Evolutionary conservation across 2,113 vertebrate genomes (phyloP), one percentile per base, ranked within the genome.

Genomic region (Oryzias woworae): DNA sequence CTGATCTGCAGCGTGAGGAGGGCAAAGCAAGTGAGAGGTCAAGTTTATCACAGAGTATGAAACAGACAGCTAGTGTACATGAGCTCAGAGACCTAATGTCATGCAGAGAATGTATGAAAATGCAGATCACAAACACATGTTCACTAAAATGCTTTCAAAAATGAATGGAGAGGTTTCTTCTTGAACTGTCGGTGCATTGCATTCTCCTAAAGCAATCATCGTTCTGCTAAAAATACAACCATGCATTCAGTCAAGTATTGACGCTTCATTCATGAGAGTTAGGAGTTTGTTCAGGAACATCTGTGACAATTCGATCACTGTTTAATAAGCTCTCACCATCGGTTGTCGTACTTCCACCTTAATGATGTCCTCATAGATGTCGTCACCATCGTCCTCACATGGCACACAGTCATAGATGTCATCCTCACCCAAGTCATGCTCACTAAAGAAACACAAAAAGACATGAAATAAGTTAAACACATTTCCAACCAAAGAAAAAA

Each of bases 331-430:
- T 52, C 91, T 96, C 82, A 98, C 97, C 97, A 96, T 98, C 85
- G 97, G 97, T 90, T 97, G 96, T 87, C 95, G 95, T 68, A 96
- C 96, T 79, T 99, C 97, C 94, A 98, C 96, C 87, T 95, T 94
- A 92, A 98, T 99, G 91, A 99, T 98, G 89, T 99, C 97, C 89
- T 98, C 97, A 0, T 99, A 99, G 91, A 99, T 97, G 81, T 98
- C 97, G 4, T 98, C 97, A 0, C 95, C 96, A 41, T 98, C 96
- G 2, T 97, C 96, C 20, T 99, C 97, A 7, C 97, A 98, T 0
- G 97, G 96, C 49, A 99, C 97, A 0, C 96, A 98, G 92, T 99
- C 97, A 0, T 99, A 99, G 85, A 98, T 96, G 88, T 98, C 96
- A 36, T 94, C 92, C 87, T 98, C 97, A 2, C 96, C 97, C 90